Evolutionary conservation across 2,888 invertebrate species (phyloP), one percentile per base, ranked within the genome.

Genomic region (Drosophila austrosaltans): DNA sequence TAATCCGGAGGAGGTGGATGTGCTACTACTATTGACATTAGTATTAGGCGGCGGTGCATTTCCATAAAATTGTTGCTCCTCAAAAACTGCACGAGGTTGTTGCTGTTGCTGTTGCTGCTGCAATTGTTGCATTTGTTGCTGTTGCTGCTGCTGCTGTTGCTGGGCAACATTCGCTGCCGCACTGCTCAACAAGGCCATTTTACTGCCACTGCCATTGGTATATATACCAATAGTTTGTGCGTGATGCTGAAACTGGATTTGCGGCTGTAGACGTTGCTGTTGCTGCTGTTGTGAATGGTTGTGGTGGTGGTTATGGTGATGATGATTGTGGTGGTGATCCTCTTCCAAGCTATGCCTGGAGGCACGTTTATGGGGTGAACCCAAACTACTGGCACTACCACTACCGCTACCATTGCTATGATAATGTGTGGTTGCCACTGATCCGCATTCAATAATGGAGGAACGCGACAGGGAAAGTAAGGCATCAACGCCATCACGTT

Each of bases 401-500:
- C 88, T 80, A 39, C 77, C 84, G 71, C 86, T 82, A 30, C 88
- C 81, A 53, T 85, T 83, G 69, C 83, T 83, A 28, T 83, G 77
- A 65, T 85, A 83, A 30, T 87, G 82, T 20, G 82, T 77, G 22
- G 84, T 81, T 10, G 81, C 64, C 63, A 68, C 71, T 22, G 86
- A 87, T 30, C 88, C 78, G 75, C 80, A 77, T 59, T 90, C 91
- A 53, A 88, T 80, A 61, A 87, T 94, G 5, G 96, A 96, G 1
- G 96, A 96, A 70, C 96, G 93, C 0, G 96, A 96, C 66, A 96
- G 93, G 90, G 96, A 96, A 54, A 96, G 93, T 74, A 96, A 92
- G 0, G 96, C 96, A 86, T 96, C 96, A 0, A 96, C 96, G 69
- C 96, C 96, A 91, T 96, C 96, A 53, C 95, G 95, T 76, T 96